These are phyloP conservation scores for Phyllotis vaccarum DNA, from an alignment of 2,797 vertebrate species.

Conservation along the genomic window DNA sequence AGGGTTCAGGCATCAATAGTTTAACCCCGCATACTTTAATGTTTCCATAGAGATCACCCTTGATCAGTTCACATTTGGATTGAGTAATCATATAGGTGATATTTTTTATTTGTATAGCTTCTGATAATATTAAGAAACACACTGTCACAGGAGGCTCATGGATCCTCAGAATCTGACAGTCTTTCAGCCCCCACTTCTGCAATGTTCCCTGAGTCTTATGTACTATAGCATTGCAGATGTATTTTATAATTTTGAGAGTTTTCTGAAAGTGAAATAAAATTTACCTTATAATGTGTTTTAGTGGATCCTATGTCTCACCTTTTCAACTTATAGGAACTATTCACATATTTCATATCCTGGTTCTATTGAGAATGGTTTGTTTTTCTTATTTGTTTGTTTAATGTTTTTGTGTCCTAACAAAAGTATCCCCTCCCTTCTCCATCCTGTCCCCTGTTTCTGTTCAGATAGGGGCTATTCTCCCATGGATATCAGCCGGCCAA, in stretches of 20 bases:
- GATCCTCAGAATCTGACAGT: neutral
- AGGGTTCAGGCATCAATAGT: too few relatives aligned
- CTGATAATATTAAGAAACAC: neutral
- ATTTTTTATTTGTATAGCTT: neutral
- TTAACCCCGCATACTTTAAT: rapidly evolving
- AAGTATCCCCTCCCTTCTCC: neutral
- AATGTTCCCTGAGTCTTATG: neutral
- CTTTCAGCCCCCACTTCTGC: neutral
- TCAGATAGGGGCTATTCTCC: neutral
- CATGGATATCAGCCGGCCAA: neutral
- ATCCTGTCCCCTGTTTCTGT: neutral
- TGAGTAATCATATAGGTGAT: neutral
- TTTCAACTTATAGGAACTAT: neutral
- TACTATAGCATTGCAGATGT: too few relatives aligned
- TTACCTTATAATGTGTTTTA: neutral
- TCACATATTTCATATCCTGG: neutral
- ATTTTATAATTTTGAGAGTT: neutral
- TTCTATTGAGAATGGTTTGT: neutral
- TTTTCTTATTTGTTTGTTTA: neutral
- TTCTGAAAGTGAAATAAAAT: neutral
- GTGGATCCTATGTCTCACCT: neutral
- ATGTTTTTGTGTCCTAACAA: neutral
- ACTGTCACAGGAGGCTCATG: neutral
- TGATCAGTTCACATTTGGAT: neutral
- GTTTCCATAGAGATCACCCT: too few relatives aligned